A percentile compares a stretch with the other conserved stretches of the same genome.
Evolutionary conservation across 2,113 vertebrate genomes (phyloP).

Genomic region (Pseudonaja textilis): DNA sequence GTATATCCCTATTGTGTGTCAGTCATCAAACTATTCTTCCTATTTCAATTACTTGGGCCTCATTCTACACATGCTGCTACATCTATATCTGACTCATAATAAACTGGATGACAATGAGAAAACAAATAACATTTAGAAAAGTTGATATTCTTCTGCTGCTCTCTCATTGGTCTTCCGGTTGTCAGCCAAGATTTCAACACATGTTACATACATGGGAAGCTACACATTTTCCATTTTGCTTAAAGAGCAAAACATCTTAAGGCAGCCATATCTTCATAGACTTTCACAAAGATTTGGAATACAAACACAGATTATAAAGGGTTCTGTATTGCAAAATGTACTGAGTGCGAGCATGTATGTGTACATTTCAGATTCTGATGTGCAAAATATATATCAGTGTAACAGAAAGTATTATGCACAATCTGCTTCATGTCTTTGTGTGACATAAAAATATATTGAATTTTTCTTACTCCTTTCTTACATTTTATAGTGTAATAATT

Average conservation of each 20-base stretch:
- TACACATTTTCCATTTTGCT: neutral
- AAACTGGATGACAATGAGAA: neutral
- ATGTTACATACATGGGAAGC: neutral
- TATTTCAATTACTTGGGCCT: neutral
- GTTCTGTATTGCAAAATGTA: neutral
- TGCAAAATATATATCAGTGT: neutral
- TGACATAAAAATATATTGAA: neutral
- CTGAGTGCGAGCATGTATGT: neutral
- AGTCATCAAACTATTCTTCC: neutral
- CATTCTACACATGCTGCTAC: neutral
- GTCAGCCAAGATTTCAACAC: neutral
- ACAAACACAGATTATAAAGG: neutral
- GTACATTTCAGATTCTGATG: neutral
- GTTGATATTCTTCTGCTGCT: neutral
- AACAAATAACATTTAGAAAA: neutral
- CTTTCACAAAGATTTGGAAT: neutral
- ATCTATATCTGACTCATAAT: neutral
- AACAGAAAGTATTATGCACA: neutral
- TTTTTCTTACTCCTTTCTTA: neutral
- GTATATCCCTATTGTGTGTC: neutral
- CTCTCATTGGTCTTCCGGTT: neutral
- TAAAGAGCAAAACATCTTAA: neutral
- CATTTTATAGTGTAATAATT: neutral
- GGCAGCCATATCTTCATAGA: neutral
- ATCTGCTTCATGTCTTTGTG: neutral